phyloP scores from a whole-genome alignment of 1,140 invertebrate genomes.

The Maniola jurtina region DNA sequence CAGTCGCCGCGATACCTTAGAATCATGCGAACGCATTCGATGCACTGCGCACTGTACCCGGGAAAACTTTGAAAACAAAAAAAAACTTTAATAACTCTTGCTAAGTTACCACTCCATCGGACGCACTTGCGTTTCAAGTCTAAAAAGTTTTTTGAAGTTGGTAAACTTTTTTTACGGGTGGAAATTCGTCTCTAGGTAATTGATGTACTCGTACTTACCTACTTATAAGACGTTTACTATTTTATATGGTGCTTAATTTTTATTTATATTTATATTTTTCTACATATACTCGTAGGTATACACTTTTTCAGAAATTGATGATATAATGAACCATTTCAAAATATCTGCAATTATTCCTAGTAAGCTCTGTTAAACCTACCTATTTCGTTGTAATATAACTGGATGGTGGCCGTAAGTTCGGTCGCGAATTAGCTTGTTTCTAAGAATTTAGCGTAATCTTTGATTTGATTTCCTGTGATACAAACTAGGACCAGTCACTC shows the following conservation, averaged over 20 bases:
- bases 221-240: background rate
- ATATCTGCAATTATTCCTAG: too few relatives aligned
- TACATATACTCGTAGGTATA: too few relatives aligned
- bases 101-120: slow-evolving; percentile 16
- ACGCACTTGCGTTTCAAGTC: slow-evolving; percentile 23
- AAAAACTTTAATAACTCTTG: slow-evolving; percentile 9
- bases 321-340: too few relatives aligned
- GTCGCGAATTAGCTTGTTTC: too few relatives aligned
- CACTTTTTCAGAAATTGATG: too few relatives aligned
- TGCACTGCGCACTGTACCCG: slow-evolving; percentile 43
- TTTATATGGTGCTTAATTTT: background rate
- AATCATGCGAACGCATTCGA: slow-evolving; percentile 56
- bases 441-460: too few relatives aligned
- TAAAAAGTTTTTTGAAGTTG: slow-evolving; percentile 39
- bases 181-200: slow-evolving; percentile 54
- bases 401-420: too few relatives aligned
- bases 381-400: too few relatives aligned
- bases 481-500: too few relatives aligned
- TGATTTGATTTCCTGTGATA: too few relatives aligned
- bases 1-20: slow-evolving; percentile 60
- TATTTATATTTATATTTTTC: background rate
- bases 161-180: slow-evolving; percentile 43
- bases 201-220: slow-evolving; percentile 4
- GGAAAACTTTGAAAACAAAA: slow-evolving; percentile 26
- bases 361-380: too few relatives aligned